phyloP scores from a whole-genome alignment of 2,113 vertebrate genomes.

The Sapajus apella region DNA sequence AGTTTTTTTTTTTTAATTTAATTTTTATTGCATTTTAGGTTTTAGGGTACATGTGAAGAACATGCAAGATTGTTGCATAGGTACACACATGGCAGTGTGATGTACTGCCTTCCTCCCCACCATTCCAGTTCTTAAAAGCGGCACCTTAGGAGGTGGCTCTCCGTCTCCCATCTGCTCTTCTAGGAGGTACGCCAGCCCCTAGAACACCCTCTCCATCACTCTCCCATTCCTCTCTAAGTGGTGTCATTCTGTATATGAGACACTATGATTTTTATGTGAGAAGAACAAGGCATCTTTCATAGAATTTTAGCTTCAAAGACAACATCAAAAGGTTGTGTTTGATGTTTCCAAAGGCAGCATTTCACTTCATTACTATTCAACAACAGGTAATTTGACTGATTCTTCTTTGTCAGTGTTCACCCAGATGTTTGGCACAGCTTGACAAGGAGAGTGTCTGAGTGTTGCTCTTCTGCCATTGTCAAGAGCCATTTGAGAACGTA shows the following conservation, averaged over 20 bases:
- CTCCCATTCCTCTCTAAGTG: background rate
- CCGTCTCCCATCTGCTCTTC: background rate
- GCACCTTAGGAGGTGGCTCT: background rate
- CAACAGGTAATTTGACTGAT: background rate
- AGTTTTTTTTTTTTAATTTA: background rate
- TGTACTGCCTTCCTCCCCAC: no score
- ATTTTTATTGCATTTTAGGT: no score
- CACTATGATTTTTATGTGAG: background rate
- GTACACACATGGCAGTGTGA: no score
- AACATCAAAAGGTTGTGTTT: background rate
- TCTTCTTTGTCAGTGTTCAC: background rate
- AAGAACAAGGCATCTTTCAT: background rate
- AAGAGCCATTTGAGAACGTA: background rate
- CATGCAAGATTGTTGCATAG: no score
- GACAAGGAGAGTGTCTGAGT: background rate
- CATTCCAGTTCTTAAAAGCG: background rate
- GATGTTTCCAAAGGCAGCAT: slow-evolving; percentile 36
- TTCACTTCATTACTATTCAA: slow-evolving; percentile 1
- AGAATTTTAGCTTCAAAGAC: slow-evolving; percentile 16
- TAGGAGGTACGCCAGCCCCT: background rate
- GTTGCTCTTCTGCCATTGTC: background rate
- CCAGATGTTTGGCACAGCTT: slow-evolving; percentile 34
- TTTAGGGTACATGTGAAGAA: no score
- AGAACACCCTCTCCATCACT: accelerated
- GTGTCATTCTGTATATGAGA: background rate